Base-by-base conservation (phyloP, 2,797 vertebrate genomes). In the Hemitrygon akajei region DNA sequence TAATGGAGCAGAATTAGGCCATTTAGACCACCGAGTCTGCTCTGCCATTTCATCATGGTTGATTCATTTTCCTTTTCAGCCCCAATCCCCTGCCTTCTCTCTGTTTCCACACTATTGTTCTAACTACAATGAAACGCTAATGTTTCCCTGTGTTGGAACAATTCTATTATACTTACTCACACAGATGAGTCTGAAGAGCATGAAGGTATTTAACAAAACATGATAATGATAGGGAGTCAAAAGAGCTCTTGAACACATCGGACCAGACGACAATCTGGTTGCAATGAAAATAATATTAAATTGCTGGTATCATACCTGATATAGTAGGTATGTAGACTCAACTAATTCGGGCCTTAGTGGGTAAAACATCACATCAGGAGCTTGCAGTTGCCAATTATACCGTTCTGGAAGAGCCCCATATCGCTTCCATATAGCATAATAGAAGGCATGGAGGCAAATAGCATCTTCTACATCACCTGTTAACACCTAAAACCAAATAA, bases 371-470 rank as follows among this genome's bases (percentile, higher is more conserved):
- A 99, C 98, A 82, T 99, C 98, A 0, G 99, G 98, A 5, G 98
- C 98, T 95, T 99, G 98, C 80, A 99, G 96, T 94, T 99, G 98
- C 99, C 99, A 99, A 97, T 99, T 99, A 95, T 98, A 99, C 93
- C 99, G 97, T 95, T 99, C 99, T 0, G 99, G 98, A 94, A 99
- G 97, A 84, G 99, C 99, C 20, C 98, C 99, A 0, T 98, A 99
- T n/a, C 98, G 98, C 94, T 98, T 99, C 99, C 99, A 99, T 91
- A 99, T 99, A 95, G 99, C 98, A 79, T 99, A 99, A 96, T 99
- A 99, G 95, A 99, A 99, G 94, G 99, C 99, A 69, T 99, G 99
- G 40, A 99, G 97, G 95, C 99, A 99, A 96, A 99, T 99, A 47
- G 98, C 99, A 80, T 99, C 98, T 95, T 99, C 99, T 94, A 99